Conservation (phyloP, 2,113 vertebrate species). For the Rhinoptilus africanus region DNA sequence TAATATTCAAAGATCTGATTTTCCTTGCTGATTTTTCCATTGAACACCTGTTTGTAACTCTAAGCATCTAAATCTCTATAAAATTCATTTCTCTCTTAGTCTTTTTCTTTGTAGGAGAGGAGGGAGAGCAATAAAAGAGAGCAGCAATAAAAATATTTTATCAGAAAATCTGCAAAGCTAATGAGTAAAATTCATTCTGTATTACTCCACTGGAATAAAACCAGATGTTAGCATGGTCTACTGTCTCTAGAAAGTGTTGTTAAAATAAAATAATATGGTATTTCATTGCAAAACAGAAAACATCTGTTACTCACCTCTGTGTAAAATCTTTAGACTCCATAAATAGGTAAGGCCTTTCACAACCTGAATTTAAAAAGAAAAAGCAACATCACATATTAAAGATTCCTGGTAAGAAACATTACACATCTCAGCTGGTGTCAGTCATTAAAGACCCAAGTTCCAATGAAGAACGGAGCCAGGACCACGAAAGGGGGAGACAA, state of each 20-base stretch:
- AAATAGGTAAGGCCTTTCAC: slow-evolving; percentile 97
- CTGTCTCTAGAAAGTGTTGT: not conserved
- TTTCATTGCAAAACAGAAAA: not conserved
- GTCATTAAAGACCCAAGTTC: not conserved
- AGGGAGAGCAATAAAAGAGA: not conserved
- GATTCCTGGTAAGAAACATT: not conserved
- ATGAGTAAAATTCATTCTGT: not conserved
- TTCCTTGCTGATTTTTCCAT: not conserved
- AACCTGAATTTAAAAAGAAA: slow-evolving; percentile 76
- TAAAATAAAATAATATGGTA: not conserved
- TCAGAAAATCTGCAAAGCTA: not conserved
- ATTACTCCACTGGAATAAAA: not conserved
- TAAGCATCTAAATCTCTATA: not conserved
- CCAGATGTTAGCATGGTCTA: not conserved
- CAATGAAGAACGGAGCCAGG: not conserved
- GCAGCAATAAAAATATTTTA: not conserved
- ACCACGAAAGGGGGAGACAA: not conserved
- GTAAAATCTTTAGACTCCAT: slow-evolving; percentile 98
- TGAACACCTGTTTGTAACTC: not conserved
- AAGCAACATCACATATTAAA: not conserved
- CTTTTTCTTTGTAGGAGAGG: not conserved
- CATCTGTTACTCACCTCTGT: slow-evolving; percentile 85
- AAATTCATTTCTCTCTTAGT: not conserved
- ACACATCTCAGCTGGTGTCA: not conserved
- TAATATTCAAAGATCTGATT: not conserved